These are phyloP conservation scores for Dicaeum eximium DNA, from an alignment of 2,113 vertebrate genomes.

Conservation along the genomic window DNA sequence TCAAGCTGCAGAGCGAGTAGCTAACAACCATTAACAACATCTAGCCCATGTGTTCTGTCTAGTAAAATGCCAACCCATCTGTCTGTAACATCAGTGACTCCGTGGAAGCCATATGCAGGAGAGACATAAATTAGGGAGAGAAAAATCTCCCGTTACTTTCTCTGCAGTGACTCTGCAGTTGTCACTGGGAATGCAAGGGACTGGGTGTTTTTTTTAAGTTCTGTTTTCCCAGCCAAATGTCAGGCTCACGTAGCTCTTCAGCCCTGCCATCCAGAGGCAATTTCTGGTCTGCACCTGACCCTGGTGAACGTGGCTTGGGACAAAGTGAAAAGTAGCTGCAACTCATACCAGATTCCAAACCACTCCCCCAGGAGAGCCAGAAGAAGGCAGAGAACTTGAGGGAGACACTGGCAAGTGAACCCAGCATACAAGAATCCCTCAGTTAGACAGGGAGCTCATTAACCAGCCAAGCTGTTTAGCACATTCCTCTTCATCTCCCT, in stretches of 20 bases:
- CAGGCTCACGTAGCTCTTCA: neutral
- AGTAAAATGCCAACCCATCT: constrained; percentile 62
- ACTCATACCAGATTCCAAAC: neutral
- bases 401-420: neutral
- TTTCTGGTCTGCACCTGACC: neutral
- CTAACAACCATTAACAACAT: constrained; percentile 55
- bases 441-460: neutral
- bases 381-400: neutral
- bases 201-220: neutral
- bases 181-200: neutral
- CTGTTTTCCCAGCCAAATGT: neutral
- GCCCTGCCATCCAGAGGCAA: neutral
- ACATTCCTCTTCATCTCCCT: neutral
- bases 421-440: neutral
- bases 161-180: constrained; percentile 10
- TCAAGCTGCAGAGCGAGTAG: constrained; percentile 38
- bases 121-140: constrained; percentile 54
- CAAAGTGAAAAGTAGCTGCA: neutral
- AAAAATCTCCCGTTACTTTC: constrained; percentile 22
- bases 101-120: constrained; percentile 45
- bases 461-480: neutral
- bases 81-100: constrained; percentile 43
- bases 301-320: accelerated
- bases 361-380: neutral
- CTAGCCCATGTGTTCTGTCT: constrained; percentile 54